Conservation (phyloP, 2,113 vertebrate genomes). For the Lipotes vexillifer region DNA sequence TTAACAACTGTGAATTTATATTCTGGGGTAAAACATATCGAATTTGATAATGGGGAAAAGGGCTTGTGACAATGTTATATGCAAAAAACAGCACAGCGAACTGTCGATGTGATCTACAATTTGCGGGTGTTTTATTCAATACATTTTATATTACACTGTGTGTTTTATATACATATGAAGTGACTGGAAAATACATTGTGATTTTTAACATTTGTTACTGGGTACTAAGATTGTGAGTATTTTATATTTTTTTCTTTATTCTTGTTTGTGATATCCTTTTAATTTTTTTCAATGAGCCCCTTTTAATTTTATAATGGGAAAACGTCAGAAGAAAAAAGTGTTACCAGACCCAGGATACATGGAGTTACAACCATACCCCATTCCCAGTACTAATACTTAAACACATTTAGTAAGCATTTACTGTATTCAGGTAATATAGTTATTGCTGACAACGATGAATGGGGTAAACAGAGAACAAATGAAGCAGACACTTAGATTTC, state of each 20-base stretch:
- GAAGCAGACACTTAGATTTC: background rate
- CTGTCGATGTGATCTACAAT: background rate
- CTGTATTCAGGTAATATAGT: background rate
- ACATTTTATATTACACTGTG: background rate
- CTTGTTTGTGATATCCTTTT: background rate
- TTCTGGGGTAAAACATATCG: background rate
- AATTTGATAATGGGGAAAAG: background rate
- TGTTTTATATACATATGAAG: background rate
- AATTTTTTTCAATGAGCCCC: background rate
- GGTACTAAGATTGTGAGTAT: background rate
- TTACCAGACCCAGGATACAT: background rate
- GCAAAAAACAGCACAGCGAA: background rate
- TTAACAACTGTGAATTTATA: background rate
- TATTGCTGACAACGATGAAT: background rate
- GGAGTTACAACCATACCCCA: background rate
- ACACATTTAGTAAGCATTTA: background rate
- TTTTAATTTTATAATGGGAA: background rate
- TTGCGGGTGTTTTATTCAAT: background rate
- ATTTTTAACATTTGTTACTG: background rate
- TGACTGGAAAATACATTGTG: background rate
- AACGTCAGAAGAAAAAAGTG: background rate
- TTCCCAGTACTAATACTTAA: background rate
- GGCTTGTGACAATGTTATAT: background rate
- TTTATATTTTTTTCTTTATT: background rate
- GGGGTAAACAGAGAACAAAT: background rate